A percentile compares a stretch with the other conserved stretches of the same genome.
These are phyloP conservation scores for Margarornis squamiger DNA, from an alignment of 2,797 vertebrate genomes.

Conservation along the genomic window DNA sequence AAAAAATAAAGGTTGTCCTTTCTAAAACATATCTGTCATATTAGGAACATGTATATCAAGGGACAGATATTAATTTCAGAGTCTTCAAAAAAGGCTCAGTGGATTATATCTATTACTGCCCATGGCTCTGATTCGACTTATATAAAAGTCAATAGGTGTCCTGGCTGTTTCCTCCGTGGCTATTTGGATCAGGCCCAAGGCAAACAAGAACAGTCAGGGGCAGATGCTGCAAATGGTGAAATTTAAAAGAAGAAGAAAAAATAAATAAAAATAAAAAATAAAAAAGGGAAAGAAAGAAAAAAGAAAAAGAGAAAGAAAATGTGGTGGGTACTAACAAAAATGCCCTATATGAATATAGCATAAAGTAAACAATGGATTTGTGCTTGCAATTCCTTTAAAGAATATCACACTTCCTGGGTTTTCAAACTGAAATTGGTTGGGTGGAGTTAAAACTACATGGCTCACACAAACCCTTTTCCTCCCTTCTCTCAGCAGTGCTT, in stretches of 20 bases:
- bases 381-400: background rate
- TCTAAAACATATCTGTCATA: background rate
- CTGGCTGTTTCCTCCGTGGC: background rate
- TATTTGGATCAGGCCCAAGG: background rate
- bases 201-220: background rate
- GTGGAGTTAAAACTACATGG: background rate
- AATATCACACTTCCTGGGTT: background rate
- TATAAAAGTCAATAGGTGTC: background rate
- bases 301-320: background rate
- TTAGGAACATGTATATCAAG: background rate
- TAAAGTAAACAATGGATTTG: background rate
- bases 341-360: background rate
- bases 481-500: fast-evolving
- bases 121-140: background rate
- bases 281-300: background rate
- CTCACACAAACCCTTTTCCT: background rate
- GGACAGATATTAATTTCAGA: background rate
- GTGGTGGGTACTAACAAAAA: background rate
- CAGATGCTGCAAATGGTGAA: background rate
- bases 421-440: background rate
- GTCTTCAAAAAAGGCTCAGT: background rate
- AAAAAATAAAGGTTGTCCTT: background rate
- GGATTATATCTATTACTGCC: background rate
- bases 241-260: background rate
- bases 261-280: background rate